Base-by-base conservation (phyloP, 2,888 invertebrate genomes). In the Heterodera filipjevi region DNA sequence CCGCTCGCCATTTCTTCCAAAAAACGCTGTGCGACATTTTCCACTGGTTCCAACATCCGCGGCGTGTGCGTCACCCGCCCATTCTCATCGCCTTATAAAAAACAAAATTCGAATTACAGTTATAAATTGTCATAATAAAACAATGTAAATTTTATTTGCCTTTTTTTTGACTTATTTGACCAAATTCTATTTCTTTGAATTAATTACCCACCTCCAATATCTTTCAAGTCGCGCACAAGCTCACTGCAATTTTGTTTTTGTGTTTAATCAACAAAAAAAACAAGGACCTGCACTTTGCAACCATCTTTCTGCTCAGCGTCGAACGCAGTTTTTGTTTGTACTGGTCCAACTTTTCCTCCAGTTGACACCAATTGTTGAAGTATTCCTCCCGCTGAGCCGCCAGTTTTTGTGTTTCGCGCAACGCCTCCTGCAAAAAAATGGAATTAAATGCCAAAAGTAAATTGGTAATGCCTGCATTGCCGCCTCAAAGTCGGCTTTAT, bases 351-450 rank as follows among this genome's bases (percentile, higher is more conserved):
- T 64, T 75, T 22, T 64, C 75, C 68, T 75, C 59, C 22, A 75
- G 10, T 22, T 64, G 75, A 66, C 35, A 19, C 75, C 75, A 75
- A 30, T 75, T 75, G 32, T 64, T 64, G 66, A 33, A 75, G 22
- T 59, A 75, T 22, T 75, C 75, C 46, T 75, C 75, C 10, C 75
- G 64, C 33, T 75, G 66, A 10, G 75, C 75, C 44, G 75, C 75
- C 53, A 75, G 22, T 59, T 33, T 30, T 39, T 64, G 64, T 10
- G 66, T 64, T 44, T 75, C 75, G 46, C 64, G 66, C 30, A 64
- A 44, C 32, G 75, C 75, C 8, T 64, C 75, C 68, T 75, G 27
- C n/a, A 59, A 49, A 49, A 49, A 49, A 49, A 49, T 19, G 19
- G 16, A 49, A 14, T 16, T 3, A 49, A 49, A 49, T 59, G n/a